Base-by-base conservation (phyloP, 2,113 vertebrate species). In the Sinocyclocheilus anshuiensis region DNA sequence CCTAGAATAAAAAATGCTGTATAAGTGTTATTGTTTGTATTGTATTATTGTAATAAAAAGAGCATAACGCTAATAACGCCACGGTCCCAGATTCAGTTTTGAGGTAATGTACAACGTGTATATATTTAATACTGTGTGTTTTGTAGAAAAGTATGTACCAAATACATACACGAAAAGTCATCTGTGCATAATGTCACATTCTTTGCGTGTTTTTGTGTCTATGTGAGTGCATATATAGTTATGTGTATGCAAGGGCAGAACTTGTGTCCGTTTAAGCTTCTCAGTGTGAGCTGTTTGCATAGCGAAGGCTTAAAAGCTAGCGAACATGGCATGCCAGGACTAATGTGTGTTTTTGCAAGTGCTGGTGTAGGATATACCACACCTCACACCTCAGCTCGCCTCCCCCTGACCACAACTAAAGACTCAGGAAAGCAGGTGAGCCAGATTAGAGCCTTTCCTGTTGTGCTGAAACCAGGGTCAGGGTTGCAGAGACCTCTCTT, bases 381-480 rank as follows among this genome's bases (percentile, higher is more conserved):
- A 91, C 87, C 89, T 92, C 82, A 83, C 83, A 85, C 89, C 78
- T 85, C 83, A 88, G 65, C 86, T 76, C 75, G 79, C 84, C 87
- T 53, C 78, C 61, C 18, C 26, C 48, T 85, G 81, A 77, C 89
- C 89, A 74, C 87, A 91, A 90, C 78, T 87, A 86, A 87, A 85
- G 89, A 79, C 88, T 90, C 45, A 84, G 89, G 89, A 90, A 90
- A 85, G 85, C 88, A 16, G 48, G 84, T 83, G 76, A 87, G 75
- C 86, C 77, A n/a, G 83, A 80, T 78, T 48, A 89, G 45, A 90
- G 87, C 81, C 80, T 84, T 90, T 93, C 90, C 90, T 93, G 90
- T 89, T 89, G 88, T 72, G 84, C 74, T 84, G 36, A 55, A 86
- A 81, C 53, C 87, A 91, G 91, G 84, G 90, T 91, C 87, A 90